Conservation (phyloP, 35 echinoderm and acorn worm species). For the Anneissia japonica region DNA sequence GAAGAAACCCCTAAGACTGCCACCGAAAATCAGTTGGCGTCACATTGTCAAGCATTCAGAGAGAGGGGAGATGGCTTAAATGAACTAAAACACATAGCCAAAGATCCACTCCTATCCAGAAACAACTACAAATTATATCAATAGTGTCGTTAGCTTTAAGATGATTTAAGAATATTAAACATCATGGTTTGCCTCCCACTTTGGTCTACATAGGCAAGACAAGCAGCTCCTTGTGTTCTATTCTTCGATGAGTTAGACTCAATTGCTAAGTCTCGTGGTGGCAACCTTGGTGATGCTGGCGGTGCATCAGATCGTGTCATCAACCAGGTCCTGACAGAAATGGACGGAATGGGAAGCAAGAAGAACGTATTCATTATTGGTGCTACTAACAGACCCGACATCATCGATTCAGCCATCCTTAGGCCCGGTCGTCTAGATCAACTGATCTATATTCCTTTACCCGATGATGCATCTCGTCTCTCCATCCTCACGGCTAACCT, state of each 20-base stretch:
- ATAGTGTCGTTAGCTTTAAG: too few species aligned
- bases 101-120: too few species aligned
- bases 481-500: conserved; percentile 93
- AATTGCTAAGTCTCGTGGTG: conserved; percentile 97
- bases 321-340: conserved; percentile 94
- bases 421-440: conserved; percentile 93
- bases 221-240: conserved; percentile 96
- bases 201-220: conserved; percentile 91
- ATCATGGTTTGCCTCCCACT: too few species aligned
- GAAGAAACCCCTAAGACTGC: too few species aligned
- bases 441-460: conserved; percentile 92
- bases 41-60: too few species aligned
- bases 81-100: too few species aligned
- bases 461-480: conserved; percentile 70
- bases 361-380: conserved; percentile 99
- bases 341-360: conserved; percentile 92
- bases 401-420: conserved; percentile 91
- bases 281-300: conserved; percentile 89
- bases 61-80: too few species aligned
- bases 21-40: too few species aligned
- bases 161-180: too few species aligned
- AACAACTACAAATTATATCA: too few species aligned
- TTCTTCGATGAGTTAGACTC: conserved; percentile 99
- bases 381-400: conserved; percentile 97
- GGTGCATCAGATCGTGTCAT: conserved; percentile 91